Conservation (phyloP, 2,888 invertebrate genomes). For the Amaurobius ferox region DNA sequence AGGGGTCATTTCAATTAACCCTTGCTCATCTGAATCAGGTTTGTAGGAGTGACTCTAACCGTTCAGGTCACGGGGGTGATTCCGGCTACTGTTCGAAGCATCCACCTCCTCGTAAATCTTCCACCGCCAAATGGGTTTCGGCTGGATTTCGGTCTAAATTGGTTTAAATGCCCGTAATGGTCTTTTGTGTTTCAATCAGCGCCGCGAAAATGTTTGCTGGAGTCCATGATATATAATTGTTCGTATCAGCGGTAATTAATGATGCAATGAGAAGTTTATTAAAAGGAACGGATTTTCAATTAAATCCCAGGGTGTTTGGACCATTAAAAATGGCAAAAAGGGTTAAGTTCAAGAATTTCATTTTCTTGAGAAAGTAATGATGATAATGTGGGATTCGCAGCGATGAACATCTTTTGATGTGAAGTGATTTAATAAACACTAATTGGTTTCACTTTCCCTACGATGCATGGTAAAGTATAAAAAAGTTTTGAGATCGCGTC, state of each 20-base stretch:
- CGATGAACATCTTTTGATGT: too few relatives aligned
- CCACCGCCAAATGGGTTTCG: background rate
- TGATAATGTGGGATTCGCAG: background rate
- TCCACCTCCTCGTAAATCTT: slow-evolving; percentile 53
- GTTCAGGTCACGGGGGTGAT: slow-evolving; percentile 48
- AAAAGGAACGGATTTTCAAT: background rate
- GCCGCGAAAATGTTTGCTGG: background rate
- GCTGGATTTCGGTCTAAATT: background rate
- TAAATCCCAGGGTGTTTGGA: background rate
- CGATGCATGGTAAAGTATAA: too few relatives aligned
- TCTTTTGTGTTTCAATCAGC: background rate
- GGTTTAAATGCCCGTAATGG: slow-evolving; percentile 9
- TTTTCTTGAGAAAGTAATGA: background rate
- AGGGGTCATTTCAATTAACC: slow-evolving; percentile 33
- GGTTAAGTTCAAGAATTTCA: background rate
- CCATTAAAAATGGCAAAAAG: background rate
- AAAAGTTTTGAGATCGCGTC: too few relatives aligned
- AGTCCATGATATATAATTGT: background rate
- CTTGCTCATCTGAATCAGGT: slow-evolving; percentile 9
- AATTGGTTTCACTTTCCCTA: too few relatives aligned
- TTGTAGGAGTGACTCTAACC: slow-evolving; percentile 23
- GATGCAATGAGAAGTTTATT: background rate
- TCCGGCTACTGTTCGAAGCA: slow-evolving; percentile 60
- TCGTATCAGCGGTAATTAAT: background rate
- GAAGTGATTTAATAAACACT: too few relatives aligned